These are phyloP conservation scores for Nomia melanderi DNA, from an alignment of 1,140 invertebrate species.

Conservation along the genomic window DNA sequence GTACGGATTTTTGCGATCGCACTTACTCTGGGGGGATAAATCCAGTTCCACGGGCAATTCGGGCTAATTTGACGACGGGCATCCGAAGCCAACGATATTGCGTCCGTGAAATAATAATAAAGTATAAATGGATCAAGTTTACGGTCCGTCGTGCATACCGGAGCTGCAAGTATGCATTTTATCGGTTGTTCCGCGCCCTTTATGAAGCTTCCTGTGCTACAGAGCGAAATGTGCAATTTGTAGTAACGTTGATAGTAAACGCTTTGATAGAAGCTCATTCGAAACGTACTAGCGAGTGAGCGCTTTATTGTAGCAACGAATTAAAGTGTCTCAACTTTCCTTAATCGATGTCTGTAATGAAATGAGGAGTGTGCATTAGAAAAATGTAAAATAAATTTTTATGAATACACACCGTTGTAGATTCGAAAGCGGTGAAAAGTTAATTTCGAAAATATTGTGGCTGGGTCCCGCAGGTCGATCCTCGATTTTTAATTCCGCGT, in stretches of 20 bases:
- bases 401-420: too few relatives aligned
- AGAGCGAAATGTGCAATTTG: conserved; percentile 28
- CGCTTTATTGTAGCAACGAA: not conserved
- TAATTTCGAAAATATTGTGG: not conserved
- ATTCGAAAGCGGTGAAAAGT: not conserved
- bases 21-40: conserved; percentile 64
- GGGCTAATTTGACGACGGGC: conserved; percentile 78
- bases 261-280: not conserved
- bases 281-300: not conserved
- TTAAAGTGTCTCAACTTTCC: too few relatives aligned
- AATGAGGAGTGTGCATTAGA: too few relatives aligned
- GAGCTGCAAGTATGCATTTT: conserved; percentile 68
- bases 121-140: conserved; percentile 81
- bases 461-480: not conserved
- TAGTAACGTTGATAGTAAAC: conserved; percentile 1
- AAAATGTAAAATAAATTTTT: too few relatives aligned
- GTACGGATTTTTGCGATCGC: conserved; percentile 39
- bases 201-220: conserved; percentile 49
- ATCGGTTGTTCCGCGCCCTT: conserved; percentile 67
- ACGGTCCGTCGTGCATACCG: conserved; percentile 66
- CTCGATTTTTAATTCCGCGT: conserved; percentile 54
- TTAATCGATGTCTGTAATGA: too few relatives aligned
- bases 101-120: conserved; percentile 80
- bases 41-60: conserved; percentile 75
- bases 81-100: conserved; percentile 76